phyloP scores from a whole-genome alignment of 2,888 invertebrate genomes.

The Andricus quercusramuli region DNA sequence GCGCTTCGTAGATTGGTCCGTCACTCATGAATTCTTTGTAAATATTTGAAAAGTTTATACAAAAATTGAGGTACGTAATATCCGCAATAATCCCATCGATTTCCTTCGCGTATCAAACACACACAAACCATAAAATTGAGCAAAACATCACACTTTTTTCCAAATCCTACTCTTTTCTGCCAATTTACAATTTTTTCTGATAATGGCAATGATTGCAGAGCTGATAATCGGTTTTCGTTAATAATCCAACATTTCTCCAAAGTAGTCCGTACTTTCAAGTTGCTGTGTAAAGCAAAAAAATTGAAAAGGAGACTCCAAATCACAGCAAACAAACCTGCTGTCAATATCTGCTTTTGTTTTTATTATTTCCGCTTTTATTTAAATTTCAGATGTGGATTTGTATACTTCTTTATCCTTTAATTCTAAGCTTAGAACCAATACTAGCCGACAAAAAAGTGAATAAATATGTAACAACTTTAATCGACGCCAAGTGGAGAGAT shows the following conservation, averaged over 20 bases:
- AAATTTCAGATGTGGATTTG: slow-evolving; percentile 63
- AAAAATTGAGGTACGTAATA: slow-evolving; percentile 60
- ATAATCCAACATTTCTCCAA: not conserved
- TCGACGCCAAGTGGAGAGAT: slow-evolving; percentile 96
- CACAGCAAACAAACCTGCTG: not conserved
- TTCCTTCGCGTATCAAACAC: not conserved
- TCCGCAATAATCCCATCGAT: not conserved
- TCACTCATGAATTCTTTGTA: slow-evolving; percentile 55
- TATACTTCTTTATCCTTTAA: slow-evolving; percentile 59
- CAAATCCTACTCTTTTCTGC: not conserved
- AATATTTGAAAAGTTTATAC: slow-evolving; percentile 56
- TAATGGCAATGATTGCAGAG: not conserved
- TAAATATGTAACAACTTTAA: slow-evolving; percentile 91
- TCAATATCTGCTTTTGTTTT: not conserved
- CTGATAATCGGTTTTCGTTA: not conserved
- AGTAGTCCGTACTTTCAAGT: not conserved
- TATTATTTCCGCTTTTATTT: slow-evolving; percentile 10
- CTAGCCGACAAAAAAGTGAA: slow-evolving; percentile 80
- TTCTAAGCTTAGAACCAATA: slow-evolving; percentile 54
- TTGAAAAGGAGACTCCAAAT: not conserved
- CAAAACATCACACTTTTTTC: not conserved
- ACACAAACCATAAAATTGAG: not conserved
- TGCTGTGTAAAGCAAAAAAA: not conserved
- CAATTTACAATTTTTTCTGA: not conserved
- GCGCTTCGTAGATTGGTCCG: slow-evolving; percentile 63